These are phyloP conservation scores for Lycophotia porphyrea DNA, from an alignment of 2,888 invertebrate genomes.

Conservation along the genomic window DNA sequence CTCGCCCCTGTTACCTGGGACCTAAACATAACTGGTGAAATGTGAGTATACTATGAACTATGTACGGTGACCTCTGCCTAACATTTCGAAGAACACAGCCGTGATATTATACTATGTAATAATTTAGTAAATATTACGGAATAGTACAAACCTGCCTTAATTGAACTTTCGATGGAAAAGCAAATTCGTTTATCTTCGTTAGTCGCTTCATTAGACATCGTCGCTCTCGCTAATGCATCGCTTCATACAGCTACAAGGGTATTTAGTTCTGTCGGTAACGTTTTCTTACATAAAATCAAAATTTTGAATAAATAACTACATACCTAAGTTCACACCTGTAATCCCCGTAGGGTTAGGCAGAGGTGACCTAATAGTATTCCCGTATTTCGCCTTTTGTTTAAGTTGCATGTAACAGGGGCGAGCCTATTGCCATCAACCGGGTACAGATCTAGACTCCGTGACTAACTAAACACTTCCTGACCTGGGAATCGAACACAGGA, in stretches of 20 bases:
- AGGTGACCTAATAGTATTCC: too few species aligned
- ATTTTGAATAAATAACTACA: not conserved
- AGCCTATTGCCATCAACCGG: not conserved
- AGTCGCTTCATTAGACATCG: slow-evolving; percentile 55
- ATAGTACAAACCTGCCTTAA: slow-evolving; percentile 28
- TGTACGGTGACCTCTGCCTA: not conserved
- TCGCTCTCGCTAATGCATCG: slow-evolving; percentile 44
- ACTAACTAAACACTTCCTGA: too few species aligned
- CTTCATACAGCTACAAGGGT: slow-evolving; percentile 32
- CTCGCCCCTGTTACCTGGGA: not conserved
- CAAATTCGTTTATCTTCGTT: slow-evolving; percentile 60
- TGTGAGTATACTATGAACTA: not conserved
- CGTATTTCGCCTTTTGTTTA: not conserved
- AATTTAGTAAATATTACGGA: slow-evolving; percentile 4
- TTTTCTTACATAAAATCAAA: slow-evolving; percentile 16
- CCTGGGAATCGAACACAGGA: not conserved
- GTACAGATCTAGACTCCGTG: not conserved
- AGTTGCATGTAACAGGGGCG: not conserved
- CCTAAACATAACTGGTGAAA: not conserved
- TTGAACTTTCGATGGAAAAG: slow-evolving; percentile 45
- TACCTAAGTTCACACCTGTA: not conserved
- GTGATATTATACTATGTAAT: not conserved
- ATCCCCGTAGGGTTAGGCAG: not conserved
- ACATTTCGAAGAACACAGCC: not conserved
- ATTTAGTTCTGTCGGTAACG: slow-evolving; percentile 1